Evolutionary conservation across 1,140 invertebrate species (phyloP).

Genomic region (Copidosoma floridanum): DNA sequence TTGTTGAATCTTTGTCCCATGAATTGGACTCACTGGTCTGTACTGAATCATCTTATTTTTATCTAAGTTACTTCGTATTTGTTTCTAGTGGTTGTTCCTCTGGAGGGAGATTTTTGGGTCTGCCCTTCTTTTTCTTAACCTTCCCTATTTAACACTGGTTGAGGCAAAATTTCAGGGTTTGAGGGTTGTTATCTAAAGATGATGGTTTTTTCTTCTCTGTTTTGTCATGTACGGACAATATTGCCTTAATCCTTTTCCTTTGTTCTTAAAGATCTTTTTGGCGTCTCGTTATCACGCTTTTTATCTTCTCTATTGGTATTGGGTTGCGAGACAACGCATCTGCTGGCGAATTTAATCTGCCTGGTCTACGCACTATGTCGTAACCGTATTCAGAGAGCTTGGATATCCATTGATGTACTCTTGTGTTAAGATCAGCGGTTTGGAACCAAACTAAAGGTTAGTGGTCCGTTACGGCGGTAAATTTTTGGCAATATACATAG

Average conservation of each 20-base stretch:
- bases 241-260: neutral
- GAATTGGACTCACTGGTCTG: too few relatives aligned
- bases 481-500: slow-evolving; percentile 45
- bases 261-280: neutral
- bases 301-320: slow-evolving; percentile 1
- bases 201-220: neutral
- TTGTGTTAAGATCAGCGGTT: slow-evolving; percentile 31
- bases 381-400: slow-evolving; percentile 43
- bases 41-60: too few relatives aligned
- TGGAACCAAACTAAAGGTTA: slow-evolving; percentile 46
- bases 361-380: slow-evolving; percentile 38
- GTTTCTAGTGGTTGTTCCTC: too few relatives aligned
- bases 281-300: too few relatives aligned
- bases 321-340: slow-evolving; percentile 29
- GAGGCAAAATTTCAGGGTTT: too few relatives aligned
- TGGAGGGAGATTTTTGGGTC: too few relatives aligned
- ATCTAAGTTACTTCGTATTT: too few relatives aligned
- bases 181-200: neutral
- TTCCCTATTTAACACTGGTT: too few relatives aligned
- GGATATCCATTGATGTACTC: slow-evolving; percentile 44
- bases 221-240: neutral
- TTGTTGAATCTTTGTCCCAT: too few relatives aligned
- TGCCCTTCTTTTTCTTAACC: too few relatives aligned
- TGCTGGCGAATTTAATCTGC: slow-evolving; percentile 28
- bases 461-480: slow-evolving; percentile 51